Evolutionary conservation across 2,113 vertebrate species (phyloP).

Genomic region (Larimichthys polyactis): DNA sequence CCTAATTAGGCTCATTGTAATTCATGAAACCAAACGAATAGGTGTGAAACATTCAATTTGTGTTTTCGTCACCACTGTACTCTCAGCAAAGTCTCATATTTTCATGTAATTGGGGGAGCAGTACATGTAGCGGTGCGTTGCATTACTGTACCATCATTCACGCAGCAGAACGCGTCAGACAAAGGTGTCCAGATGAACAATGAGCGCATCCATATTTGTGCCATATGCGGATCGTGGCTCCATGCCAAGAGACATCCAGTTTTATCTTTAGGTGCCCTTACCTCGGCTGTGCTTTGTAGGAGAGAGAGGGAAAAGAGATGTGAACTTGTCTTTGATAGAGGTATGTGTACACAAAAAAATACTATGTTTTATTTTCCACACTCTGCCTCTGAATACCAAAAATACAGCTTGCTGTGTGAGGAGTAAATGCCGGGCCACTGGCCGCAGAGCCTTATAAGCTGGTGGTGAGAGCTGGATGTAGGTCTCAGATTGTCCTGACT

Average conservation of each 20-base stretch:
- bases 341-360: constrained; percentile 49
- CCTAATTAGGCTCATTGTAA: not conserved
- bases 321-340: constrained; percentile 53
- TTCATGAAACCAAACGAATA: not conserved
- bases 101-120: constrained; percentile 19
- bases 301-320: constrained; percentile 15
- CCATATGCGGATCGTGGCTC: constrained; percentile 14
- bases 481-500: constrained; percentile 18
- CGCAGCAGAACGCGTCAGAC: constrained; percentile 16
- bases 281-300: constrained; percentile 13
- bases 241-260: constrained; percentile 19
- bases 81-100: not conserved
- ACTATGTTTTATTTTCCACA: constrained; percentile 54
- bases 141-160: constrained; percentile 37
- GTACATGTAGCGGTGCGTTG: constrained; percentile 9
- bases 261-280: constrained; percentile 51
- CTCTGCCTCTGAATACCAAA: constrained; percentile 29
- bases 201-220: constrained; percentile 12
- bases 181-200: constrained; percentile 53
- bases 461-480: constrained; percentile 36
- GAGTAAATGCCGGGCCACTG: constrained; percentile 60
- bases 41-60: not conserved
- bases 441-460: constrained; percentile 30
- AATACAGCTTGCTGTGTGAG: constrained; percentile 50
- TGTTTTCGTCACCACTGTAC: not conserved